Evolutionary conservation across 2,888 invertebrate genomes (phyloP).

Genomic region (Caenorhabditis panamensis): DNA sequence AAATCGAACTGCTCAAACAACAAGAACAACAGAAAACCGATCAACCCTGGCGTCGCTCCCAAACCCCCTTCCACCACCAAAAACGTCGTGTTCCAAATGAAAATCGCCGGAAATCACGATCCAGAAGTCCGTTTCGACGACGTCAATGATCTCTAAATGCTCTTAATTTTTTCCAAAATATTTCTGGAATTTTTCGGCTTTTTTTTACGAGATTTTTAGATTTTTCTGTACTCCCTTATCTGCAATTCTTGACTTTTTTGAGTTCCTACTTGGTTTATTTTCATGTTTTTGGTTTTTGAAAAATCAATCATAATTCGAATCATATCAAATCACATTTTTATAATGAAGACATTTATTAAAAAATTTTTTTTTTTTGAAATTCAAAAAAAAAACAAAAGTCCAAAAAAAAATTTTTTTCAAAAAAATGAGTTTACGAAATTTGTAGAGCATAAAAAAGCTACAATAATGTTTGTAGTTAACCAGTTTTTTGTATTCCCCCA

Average conservation of each 20-base stretch:
- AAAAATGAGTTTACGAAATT: too few relatives aligned
- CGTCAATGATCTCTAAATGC: not conserved
- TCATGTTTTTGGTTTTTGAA: too few relatives aligned
- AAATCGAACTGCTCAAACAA: not conserved
- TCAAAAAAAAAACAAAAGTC: not conserved
- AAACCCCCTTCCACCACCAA: not conserved
- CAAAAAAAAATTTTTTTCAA: too few relatives aligned
- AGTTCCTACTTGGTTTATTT: too few relatives aligned
- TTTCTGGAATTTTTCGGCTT: not conserved
- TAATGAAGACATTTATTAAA: not conserved
- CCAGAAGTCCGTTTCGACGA: not conserved
- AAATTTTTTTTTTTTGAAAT: not conserved
- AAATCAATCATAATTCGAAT: too few relatives aligned
- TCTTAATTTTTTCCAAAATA: not conserved
- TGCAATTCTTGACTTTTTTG: too few relatives aligned
- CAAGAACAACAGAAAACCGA: not conserved
- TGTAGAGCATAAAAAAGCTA: too few relatives aligned
- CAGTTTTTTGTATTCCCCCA: too few relatives aligned
- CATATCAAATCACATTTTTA: not conserved
- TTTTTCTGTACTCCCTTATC: not conserved
- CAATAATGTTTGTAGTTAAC: too few relatives aligned
- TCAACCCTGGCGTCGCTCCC: not conserved
- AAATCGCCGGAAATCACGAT: not conserved
- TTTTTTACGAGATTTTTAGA: not conserved
- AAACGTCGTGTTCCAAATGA: not conserved